Percentiles rank a stretch among this genome's conserved stretches.
Evolutionary conservation across 2,113 vertebrate species (phyloP).

Genomic region (Orycteropus afer): DNA sequence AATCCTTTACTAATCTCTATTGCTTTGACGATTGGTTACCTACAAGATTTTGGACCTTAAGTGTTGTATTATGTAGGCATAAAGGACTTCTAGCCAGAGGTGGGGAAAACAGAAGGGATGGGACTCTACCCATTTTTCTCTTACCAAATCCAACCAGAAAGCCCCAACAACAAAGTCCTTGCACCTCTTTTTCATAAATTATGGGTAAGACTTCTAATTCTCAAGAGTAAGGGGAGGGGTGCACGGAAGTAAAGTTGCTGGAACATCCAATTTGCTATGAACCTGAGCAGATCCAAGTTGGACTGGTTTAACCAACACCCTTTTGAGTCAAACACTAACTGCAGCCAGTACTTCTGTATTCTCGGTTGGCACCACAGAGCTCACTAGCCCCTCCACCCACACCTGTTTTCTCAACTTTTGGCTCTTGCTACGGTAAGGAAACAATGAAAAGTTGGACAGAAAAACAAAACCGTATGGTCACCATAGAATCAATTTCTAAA

Average conservation of each 20-base stretch:
- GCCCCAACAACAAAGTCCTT: background rate
- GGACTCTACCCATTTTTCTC: background rate
- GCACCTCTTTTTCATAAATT: background rate
- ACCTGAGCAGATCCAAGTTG: background rate
- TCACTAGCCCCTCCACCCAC: background rate
- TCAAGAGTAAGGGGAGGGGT: background rate
- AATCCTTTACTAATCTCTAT: background rate
- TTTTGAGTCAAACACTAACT: slow-evolving; percentile 38
- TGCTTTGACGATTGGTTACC: background rate
- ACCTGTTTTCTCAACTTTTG: background rate
- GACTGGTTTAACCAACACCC: slow-evolving; percentile 6
- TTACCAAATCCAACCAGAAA: background rate
- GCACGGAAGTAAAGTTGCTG: background rate
- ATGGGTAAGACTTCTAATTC: background rate
- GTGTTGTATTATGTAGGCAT: background rate
- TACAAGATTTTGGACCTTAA: background rate
- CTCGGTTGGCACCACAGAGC: background rate
- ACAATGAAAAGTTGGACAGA: background rate
- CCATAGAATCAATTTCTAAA: background rate
- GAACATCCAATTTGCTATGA: background rate
- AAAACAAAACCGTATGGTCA: background rate
- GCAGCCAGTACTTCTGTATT: background rate
- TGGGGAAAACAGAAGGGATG: background rate
- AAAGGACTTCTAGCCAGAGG: background rate
- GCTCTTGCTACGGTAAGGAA: background rate